Evolutionary conservation across 1,140 invertebrate genomes (phyloP), one percentile per base, ranked within the genome.

Genomic region (Ostrea edulis): DNA sequence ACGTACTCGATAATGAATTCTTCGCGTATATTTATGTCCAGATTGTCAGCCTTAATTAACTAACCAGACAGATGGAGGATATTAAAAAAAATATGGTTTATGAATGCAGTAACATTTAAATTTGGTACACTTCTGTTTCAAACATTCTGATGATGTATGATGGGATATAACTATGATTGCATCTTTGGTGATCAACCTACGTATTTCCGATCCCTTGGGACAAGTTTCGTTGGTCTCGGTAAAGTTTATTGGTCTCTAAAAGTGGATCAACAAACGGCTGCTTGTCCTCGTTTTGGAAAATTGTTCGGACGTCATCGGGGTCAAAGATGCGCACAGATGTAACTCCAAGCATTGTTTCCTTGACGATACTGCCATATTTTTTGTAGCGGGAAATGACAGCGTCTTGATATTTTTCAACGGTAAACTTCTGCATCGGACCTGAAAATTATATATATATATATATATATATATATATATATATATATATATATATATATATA

Each of bases 161-260:
- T n/a, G n/a, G n/a, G n/a, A n/a, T n/a, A n/a, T n/a, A n/a, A n/a
- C n/a, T n/a, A n/a, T 12, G 11, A n/a, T n/a, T n/a, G n/a, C n/a
- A n/a, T n/a, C n/a, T n/a, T n/a, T n/a, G n/a, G n/a, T n/a, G n/a
- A n/a, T 14, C 29, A 54, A 91, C 94, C 93, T 93, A 96, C 96
- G 94, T 95, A 91, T 96, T 96, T 58, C 96, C 96, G 8, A 96
- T 92, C 25, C 96, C 96, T 8, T 93, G 94, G 54, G 95, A 96
- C 88, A 96, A 92, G 86, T 95, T 91, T 58, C 93, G 94, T 91
- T 95, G 93, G 90, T 95, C 90, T 89, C 95, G 92, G 90, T 96
- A 96, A n/a, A 94, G 85, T 90, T 95, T 93, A 17, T 94, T 94
- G 0, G 96, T 95, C 89, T 96, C 95, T 87, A 96, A 94, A 8